phyloP scores from a whole-genome alignment of 1,140 invertebrate genomes.

The Hyles euphorbiae region DNA sequence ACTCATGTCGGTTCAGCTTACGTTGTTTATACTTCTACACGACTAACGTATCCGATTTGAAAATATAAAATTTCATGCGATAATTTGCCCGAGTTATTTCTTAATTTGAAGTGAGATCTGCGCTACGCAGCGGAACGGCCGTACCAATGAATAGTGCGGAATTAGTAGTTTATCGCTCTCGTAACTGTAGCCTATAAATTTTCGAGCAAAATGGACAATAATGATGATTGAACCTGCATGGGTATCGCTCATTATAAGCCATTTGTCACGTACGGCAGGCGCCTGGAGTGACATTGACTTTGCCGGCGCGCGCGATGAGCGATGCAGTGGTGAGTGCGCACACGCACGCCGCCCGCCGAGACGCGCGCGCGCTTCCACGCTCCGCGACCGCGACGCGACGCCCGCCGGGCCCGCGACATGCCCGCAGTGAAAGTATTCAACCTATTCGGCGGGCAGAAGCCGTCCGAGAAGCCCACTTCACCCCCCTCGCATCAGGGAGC shows the following conservation, averaged over 20 bases:
- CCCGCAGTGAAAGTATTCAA: conserved; percentile 73
- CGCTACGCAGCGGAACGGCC: too few relatives aligned
- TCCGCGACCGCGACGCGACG: conserved; percentile 52
- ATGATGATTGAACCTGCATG: conserved; percentile 17
- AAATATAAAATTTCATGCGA: too few relatives aligned
- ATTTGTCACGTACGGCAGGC: conserved; percentile 34
- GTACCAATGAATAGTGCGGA: too few relatives aligned
- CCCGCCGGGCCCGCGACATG: conserved; percentile 65
- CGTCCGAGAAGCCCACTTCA: conserved; percentile 52
- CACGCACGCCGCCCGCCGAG: conserved; percentile 55
- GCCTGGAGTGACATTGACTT: conserved; percentile 63
- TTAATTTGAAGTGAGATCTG: too few relatives aligned
- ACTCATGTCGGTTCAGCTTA: too few relatives aligned
- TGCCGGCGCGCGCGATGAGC: conserved; percentile 41
- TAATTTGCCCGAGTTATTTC: too few relatives aligned
- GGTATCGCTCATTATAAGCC: conserved; percentile 26
- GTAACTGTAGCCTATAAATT: too few relatives aligned
- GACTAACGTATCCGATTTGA: too few relatives aligned
- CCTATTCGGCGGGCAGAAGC: conserved; percentile 71
- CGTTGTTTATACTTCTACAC: too few relatives aligned
- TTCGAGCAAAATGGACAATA: too few relatives aligned
- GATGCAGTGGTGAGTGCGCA: conserved; percentile 31
- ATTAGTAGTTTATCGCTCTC: too few relatives aligned
- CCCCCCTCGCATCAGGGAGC: conserved; percentile 47
- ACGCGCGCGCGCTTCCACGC: conserved; percentile 64